These are phyloP conservation scores for Phalacrocorax aristotelis DNA, from an alignment of 2,113 vertebrate species.

Conservation along the genomic window DNA sequence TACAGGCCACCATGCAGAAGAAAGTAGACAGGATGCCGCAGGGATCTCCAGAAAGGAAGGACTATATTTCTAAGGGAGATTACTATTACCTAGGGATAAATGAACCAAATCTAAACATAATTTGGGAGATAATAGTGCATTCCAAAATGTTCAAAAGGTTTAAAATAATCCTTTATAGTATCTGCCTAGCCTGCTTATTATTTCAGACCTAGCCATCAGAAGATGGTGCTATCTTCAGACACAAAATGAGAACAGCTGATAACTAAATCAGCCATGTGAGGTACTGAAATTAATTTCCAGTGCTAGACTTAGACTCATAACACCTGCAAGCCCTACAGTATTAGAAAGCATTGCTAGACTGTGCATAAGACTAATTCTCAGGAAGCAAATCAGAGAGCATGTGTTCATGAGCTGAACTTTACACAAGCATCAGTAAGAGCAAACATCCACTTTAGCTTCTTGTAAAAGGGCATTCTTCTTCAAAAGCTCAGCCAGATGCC, in stretches of 20 bases:
- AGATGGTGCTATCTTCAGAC: background rate
- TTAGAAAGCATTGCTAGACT: background rate
- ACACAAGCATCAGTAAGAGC: background rate
- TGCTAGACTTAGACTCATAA: background rate
- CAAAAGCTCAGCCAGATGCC: background rate
- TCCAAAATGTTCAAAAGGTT: background rate
- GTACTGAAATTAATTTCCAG: background rate
- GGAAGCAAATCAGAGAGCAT: background rate
- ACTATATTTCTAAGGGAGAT: background rate
- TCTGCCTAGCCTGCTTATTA: background rate
- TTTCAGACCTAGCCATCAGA: background rate
- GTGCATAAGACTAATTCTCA: background rate
- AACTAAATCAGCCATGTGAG: background rate
- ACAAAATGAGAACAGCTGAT: background rate
- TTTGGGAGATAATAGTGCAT: background rate
- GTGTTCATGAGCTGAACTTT: background rate
- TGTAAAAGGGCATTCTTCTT: background rate
- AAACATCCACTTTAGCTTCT: background rate
- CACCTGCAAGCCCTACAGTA: background rate
- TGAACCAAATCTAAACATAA: background rate
- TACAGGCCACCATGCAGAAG: background rate
- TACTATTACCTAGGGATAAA: background rate
- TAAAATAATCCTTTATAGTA: background rate
- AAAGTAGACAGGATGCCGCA: rapidly evolving
- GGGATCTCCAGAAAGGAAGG: background rate